Percentiles rank a stretch among this genome's conserved stretches.
These are phyloP conservation scores for Bujurquina vittata DNA, from an alignment of 2,113 vertebrate species.

Conservation along the genomic window DNA sequence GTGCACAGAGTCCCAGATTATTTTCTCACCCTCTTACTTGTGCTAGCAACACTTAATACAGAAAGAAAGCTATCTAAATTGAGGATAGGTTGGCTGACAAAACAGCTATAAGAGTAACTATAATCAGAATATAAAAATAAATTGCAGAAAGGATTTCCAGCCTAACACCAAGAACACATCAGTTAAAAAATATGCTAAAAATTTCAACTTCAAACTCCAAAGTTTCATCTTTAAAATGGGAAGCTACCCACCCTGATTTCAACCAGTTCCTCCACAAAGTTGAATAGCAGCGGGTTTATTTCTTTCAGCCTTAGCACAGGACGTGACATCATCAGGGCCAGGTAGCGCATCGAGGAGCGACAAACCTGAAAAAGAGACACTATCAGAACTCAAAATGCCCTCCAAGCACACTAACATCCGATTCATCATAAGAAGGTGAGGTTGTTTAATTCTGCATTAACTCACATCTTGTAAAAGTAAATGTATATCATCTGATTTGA, in stretches of 20 bases:
- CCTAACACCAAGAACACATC: not conserved
- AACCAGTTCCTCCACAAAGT: slow-evolving; percentile 97
- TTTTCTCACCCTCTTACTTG: not conserved
- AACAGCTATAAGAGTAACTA: not conserved
- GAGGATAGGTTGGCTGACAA: not conserved
- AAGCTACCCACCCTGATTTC: slow-evolving; percentile 89
- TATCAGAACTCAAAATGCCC: slow-evolving; percentile 5
- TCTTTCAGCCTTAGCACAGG: slow-evolving; percentile 92
- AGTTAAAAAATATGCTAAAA: not conserved
- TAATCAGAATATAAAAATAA: not conserved
- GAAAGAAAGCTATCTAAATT: fast-evolving
- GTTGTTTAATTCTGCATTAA: not conserved
- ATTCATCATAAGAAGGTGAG: not conserved
- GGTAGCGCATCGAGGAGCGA: slow-evolving; percentile 93
- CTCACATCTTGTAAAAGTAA: not conserved
- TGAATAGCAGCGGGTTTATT: slow-evolving; percentile 97
- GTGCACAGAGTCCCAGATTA: not conserved
- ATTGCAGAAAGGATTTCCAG: not conserved
- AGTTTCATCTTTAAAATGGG: not conserved
- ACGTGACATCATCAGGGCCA: slow-evolving; percentile 91
- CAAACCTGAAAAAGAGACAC: slow-evolving; percentile 84
- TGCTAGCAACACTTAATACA: not conserved
- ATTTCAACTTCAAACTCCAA: not conserved
- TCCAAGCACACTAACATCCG: not conserved
- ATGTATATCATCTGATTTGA: not conserved